Evolutionary conservation across 2,113 vertebrate species (phyloP), one percentile per base, ranked within the genome.

Genomic region (Pelvicachromis taeniatus): DNA sequence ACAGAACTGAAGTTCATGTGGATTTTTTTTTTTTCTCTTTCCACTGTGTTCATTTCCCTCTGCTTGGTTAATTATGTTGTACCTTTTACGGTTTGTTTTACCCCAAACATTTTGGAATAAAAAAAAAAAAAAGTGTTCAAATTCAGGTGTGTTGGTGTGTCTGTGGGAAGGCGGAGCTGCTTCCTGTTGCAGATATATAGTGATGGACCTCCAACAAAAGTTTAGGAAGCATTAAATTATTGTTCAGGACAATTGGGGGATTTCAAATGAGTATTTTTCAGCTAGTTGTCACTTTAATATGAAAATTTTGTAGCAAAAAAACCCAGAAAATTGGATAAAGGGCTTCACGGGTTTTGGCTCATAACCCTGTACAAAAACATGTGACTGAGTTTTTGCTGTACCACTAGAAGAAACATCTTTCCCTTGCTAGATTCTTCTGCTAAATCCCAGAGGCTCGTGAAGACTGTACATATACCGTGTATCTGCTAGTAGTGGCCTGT

Each of bases 41-140:
- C 14, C 78, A 48, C 88, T 55, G 53, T 92, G 70, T 92, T 94
- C 13, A 63, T 83, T 88, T 91, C 81, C 58, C 70, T 91, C 75
- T 91, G 91, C 89, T 92, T 90, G 85, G 63, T 92, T 85, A 85
- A 52, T 91, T 95, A 55, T 93, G 91, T 95, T 96, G 90, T 95
- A 94, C 87, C 91, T 95, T 96, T 96, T 95, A 94, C 94, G 93
- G 83, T 94, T 96, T 94, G 52, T 95, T 95, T 95, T 95, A 95
- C 92, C 90, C 83, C 92, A 83, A 91, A 90, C 82, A 77, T 95
- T 96, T 95, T 95, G 94, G 90, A 94, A 93, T 89, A 88, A 93
- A 96, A 94, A 87, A 93, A 84, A 91, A 87, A 92, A 77, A 59
- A 85, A 29, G 48, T 87, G 91, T 88, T 95, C 82, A 88, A 77